Base-by-base conservation (phyloP, 2,797 vertebrate species). In the Danio choprae region DNA sequence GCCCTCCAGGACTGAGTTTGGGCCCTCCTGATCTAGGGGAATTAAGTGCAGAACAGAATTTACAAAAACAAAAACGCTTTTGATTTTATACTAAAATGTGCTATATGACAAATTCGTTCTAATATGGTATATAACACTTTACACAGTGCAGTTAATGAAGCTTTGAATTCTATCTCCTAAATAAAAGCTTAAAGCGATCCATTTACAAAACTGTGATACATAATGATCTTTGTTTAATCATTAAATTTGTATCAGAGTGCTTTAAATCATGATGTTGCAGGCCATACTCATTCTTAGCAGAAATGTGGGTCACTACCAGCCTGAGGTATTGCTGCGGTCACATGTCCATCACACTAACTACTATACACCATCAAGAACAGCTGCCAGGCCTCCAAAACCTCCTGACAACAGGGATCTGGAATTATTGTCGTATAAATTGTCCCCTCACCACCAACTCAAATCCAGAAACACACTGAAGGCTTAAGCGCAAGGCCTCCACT, bases 331-430 rank as follows among this genome's bases (percentile, higher is more conserved):
- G 64, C 40, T 72, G 79, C 67, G 59, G 82, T 74, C 80, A 76
- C 71, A 67, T 81, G 86, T 71, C 50, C 60, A 80, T 81, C 43
- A 6, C 59, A 40, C 29, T 74, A 10, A 0, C 74, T 73, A 77
- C 74, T 68, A 64, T 41, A 22, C 56, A 56, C 60, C 80, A 13
- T 55, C 46, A 80, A 70, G 58, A 78, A 1, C 84, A 83, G 80
- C 88, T 87, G 60, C 73, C 51, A 59, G 36, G 40, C 58, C 71
- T 60, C 74, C 64, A 44, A 77, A 68, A 75, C 78, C 81, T 83
- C 74, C 78, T 86, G 69, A 85, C 82, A 69, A 69, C 68, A 84
- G 82, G 77, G 73, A 82, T 86, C 88, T 85, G 63, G 81, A 80
- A 84, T 87, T 83, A 70, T 82, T 81, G 86, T 83, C 65, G 84